Evolutionary conservation across 2,797 vertebrate species (phyloP), one percentile per base, ranked within the genome.

Genomic region (Malurus leucopterus): DNA sequence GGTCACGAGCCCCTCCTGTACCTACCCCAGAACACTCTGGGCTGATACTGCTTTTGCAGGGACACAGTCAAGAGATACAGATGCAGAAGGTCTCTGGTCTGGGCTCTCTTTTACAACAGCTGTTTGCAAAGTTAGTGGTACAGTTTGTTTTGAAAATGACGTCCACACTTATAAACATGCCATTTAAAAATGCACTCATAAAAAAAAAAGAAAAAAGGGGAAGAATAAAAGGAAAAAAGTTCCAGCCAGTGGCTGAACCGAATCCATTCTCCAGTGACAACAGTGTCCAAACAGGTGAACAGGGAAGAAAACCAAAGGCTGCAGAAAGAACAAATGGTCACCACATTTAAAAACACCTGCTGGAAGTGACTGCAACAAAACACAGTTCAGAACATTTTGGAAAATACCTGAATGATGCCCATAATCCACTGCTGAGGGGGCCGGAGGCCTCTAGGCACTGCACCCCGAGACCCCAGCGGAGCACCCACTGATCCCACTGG

Each of bases 11-110:
- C 53, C 38, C 62, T 83, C 40, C 38, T 29, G 46, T 21, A 76
- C 3, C 0, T 47, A 58, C 54, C 58, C 46, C 1, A 38, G 75
- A 73, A 40, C n/a, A 43, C 27, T 68, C 59, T 4, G 3, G 7
- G 1, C 32, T 4, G 4, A 43, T 3, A 2, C 15, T 3, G 5
- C 65, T 86, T 59, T 20, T 9, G 26, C 49, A 74, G 38, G 49
- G 63, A 77, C 34, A 9, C 1, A 6, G 14, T 61, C 54, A 55
- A 55, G 54, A 51, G 40, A 19, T 34, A 30, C 0, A 5, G 41
- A 55, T 15, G n/a, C 0, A 0, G 46, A 65, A 85, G 27, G 38
- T 53, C 44, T 55, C 27, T 0, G 0, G 21, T 12, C 29, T 16
- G 41, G 20, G 32, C 38, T 74, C 40, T 76, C 46, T 29, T 76